These are phyloP conservation scores for Brachionus plicatilis DNA, from an alignment of 1,140 invertebrate genomes.

Conservation along the genomic window DNA sequence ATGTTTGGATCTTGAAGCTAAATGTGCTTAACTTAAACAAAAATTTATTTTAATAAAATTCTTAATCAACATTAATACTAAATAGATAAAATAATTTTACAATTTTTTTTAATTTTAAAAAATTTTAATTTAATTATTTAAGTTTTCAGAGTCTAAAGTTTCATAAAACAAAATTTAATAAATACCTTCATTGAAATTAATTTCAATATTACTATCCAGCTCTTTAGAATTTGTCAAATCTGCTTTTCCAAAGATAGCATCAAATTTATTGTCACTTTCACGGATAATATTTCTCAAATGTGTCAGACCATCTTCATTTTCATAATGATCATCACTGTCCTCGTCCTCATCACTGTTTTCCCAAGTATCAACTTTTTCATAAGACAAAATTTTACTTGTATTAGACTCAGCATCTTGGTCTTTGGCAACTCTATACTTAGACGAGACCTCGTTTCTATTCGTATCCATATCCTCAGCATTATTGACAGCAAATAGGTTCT, in stretches of 20 bases:
- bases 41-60: too few species aligned
- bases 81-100: background rate
- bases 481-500: background rate
- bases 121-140: background rate
- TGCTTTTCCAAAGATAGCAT: background rate
- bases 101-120: background rate
- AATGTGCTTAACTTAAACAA: too few species aligned
- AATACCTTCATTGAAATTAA: slow-evolving; percentile 25
- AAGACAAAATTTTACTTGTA: background rate
- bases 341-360: slow-evolving; percentile 3
- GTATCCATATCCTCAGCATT: background rate
- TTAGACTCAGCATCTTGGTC: background rate
- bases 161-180: background rate
- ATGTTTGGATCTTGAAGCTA: too few species aligned
- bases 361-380: slow-evolving; percentile 22
- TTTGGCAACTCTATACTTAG: background rate
- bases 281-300: slow-evolving; percentile 2
- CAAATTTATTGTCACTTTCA: slow-evolving; percentile 19
- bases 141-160: background rate
- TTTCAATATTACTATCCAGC: slow-evolving; percentile 12
- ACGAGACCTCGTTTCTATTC: background rate
- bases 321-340: slow-evolving; percentile 5
- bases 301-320: background rate
- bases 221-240: slow-evolving; percentile 17
- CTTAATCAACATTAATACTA: background rate